Evolutionary conservation across 2,888 invertebrate species (phyloP).

Genomic region (Anarsia innoxiella): DNA sequence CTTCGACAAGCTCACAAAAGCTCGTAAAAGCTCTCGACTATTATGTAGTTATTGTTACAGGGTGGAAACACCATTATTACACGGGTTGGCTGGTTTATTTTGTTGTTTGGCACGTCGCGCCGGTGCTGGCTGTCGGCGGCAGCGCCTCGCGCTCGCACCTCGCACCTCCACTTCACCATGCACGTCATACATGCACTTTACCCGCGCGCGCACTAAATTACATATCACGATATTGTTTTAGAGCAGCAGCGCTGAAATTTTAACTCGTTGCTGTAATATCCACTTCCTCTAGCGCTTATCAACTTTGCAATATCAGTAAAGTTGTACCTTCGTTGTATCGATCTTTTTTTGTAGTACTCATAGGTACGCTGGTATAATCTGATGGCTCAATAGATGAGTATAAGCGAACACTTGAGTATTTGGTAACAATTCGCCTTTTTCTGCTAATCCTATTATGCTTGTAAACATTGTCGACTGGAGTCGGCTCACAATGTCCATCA

Average conservation of each 20-base stretch:
- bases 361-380: too few species aligned
- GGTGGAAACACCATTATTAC: slow-evolving; percentile 75
- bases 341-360: too few species aligned
- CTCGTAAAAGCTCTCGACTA: slow-evolving; percentile 74
- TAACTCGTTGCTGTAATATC: not conserved
- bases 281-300: too few species aligned
- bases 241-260: slow-evolving; percentile 1
- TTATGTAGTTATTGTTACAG: slow-evolving; percentile 75
- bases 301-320: too few species aligned
- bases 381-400: slow-evolving; percentile 1
- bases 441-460: slow-evolving; percentile 64
- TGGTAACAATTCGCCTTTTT: slow-evolving; percentile 45
- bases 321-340: too few species aligned
- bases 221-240: slow-evolving; percentile 8
- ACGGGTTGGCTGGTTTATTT: slow-evolving; percentile 59
- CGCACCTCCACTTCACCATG: slow-evolving; percentile 14
- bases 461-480: slow-evolving; percentile 51
- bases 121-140: slow-evolving; percentile 28
- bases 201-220: slow-evolving; percentile 11
- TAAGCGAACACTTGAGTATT: slow-evolving; percentile 28
- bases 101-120: slow-evolving; percentile 59
- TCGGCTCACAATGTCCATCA: slow-evolving; percentile 54
- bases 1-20: slow-evolving; percentile 72
- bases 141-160: slow-evolving; percentile 14
- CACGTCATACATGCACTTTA: slow-evolving; percentile 20